phyloP scores from a whole-genome alignment of 2,888 invertebrate genomes.

The Ptychoptera albimana region DNA sequence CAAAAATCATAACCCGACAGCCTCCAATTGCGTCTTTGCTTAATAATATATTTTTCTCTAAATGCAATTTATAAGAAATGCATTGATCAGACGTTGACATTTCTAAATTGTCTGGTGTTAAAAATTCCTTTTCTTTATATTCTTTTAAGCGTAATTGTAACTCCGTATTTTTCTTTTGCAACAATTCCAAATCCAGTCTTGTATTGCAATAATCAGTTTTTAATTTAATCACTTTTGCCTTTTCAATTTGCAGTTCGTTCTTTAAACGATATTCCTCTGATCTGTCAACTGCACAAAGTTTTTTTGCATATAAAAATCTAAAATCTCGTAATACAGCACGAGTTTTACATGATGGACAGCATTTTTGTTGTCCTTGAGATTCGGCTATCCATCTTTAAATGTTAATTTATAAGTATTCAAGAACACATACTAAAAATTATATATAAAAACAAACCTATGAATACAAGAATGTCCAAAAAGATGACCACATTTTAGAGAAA shows the following conservation, averaged over 20 bases:
- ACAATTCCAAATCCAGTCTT: constrained; percentile 25
- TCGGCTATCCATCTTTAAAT: constrained; percentile 30
- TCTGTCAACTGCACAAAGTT: constrained; percentile 60
- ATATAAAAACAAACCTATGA: constrained; percentile 36
- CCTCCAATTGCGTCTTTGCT: constrained; percentile 41
- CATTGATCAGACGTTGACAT: constrained; percentile 13
- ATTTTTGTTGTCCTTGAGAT: constrained; percentile 22
- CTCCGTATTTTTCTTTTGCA: constrained; percentile 25
- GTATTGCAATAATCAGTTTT: constrained; percentile 45
- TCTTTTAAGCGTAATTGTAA: constrained; percentile 14
- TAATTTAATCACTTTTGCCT: constrained; percentile 38
- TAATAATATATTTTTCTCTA: constrained; percentile 50
- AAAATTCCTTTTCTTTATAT: constrained; percentile 15
- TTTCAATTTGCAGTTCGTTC: constrained; percentile 40
- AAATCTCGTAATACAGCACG: constrained; percentile 52
- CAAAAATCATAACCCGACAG: constrained; percentile 65
- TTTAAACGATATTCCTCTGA: constrained; percentile 53
- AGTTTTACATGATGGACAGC: constrained; percentile 80
- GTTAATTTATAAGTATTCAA: not conserved
- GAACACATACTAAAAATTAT: constrained; percentile 44
- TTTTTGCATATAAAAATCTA: constrained; percentile 62
- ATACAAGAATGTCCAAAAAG: constrained; percentile 67
- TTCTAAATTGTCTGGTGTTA: constrained; percentile 15
- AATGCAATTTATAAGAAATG: constrained; percentile 26
- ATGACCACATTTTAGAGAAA: constrained; percentile 84